Conservation (phyloP, 2,888 invertebrate species). For the Hofmannophila pseudospretella region DNA sequence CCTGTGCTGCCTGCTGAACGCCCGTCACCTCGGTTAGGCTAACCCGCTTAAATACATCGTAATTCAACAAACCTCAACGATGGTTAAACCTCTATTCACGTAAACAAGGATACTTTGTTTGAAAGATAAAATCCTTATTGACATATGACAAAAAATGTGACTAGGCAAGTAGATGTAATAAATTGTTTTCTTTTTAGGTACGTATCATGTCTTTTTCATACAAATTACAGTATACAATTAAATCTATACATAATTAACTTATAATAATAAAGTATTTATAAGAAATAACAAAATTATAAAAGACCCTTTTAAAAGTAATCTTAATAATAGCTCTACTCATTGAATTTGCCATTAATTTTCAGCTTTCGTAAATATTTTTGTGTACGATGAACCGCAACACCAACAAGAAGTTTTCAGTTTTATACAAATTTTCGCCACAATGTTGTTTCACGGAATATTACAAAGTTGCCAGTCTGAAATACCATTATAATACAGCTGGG, state of each 20-base stretch:
- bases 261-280: too few relatives aligned
- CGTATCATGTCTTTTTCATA: too few relatives aligned
- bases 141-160: too few relatives aligned
- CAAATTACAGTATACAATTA: too few relatives aligned
- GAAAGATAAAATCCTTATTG: too few relatives aligned
- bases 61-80: too few relatives aligned
- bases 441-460: constrained; percentile 12
- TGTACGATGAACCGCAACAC: constrained; percentile 11
- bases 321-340: background rate
- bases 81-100: too few relatives aligned
- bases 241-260: too few relatives aligned
- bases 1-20: constrained; percentile 10
- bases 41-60: too few relatives aligned
- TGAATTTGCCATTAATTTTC: constrained; percentile 3
- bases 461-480: constrained; percentile 8
- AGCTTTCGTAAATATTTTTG: constrained; percentile 10
- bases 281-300: background rate
- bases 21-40: constrained; percentile 6
- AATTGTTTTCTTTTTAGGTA: too few relatives aligned
- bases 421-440: constrained; percentile 11
- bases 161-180: too few relatives aligned
- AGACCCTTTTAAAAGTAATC: background rate
- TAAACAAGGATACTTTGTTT: too few relatives aligned
- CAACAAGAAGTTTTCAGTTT: constrained; percentile 13
- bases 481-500: constrained; percentile 2